Conservation (phyloP, 2,888 invertebrate species). For the Belgica antarctica region DNA sequence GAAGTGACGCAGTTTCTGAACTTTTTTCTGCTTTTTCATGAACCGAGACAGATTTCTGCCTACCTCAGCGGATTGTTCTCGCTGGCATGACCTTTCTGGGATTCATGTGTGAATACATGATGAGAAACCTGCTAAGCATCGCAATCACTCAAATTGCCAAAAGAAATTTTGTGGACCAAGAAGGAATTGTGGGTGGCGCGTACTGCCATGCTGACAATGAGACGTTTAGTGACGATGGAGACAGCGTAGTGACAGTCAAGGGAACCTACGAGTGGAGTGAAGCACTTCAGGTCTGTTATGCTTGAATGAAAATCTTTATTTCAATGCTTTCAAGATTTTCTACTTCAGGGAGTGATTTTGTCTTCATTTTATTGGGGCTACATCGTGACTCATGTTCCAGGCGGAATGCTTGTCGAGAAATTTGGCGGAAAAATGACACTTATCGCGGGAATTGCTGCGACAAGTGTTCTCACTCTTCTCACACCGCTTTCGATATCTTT, state of each 20-base stretch:
- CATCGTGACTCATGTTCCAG: constrained; percentile 68
- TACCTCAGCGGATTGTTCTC: constrained; percentile 62
- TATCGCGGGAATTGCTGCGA: constrained; percentile 22
- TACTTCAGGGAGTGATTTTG: constrained; percentile 70
- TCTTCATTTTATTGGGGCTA: constrained; percentile 78
- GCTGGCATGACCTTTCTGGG: constrained; percentile 64
- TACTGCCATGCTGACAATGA: constrained; percentile 21
- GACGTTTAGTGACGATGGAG: constrained; percentile 50
- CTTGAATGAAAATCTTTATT: too few species aligned
- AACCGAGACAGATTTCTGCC: constrained; percentile 30
- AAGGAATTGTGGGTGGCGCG: background rate
- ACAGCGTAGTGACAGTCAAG: constrained; percentile 48
- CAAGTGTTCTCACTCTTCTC: constrained; percentile 36
- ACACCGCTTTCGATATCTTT: constrained; percentile 25
- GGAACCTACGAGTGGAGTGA: constrained; percentile 62
- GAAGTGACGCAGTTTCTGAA: too few species aligned
- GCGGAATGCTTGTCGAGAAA: constrained; percentile 68
- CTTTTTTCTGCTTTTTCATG: background rate
- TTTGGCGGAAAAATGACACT: constrained; percentile 67
- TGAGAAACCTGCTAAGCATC: constrained; percentile 64
- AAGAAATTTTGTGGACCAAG: background rate
- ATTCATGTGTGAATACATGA: constrained; percentile 64
- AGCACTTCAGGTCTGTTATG: too few species aligned
- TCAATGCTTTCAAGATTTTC: too few species aligned
- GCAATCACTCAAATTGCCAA: constrained; percentile 65